phyloP scores from a whole-genome alignment of 2,888 invertebrate species.

The Mimumesa dahlbomi region DNA sequence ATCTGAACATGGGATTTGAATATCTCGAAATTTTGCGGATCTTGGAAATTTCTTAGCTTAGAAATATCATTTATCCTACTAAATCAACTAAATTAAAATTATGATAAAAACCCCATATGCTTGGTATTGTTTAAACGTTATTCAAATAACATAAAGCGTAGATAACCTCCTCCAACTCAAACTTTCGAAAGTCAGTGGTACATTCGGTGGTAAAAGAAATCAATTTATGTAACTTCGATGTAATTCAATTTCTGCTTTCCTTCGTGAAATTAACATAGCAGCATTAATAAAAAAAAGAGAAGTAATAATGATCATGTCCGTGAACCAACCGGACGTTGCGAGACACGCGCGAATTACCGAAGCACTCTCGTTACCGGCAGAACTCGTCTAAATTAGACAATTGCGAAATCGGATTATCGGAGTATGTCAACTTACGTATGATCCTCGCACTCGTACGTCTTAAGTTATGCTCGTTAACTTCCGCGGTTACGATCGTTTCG shows the following conservation, averaged over 20 bases:
- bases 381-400: conserved; percentile 32
- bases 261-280: conserved; percentile 7
- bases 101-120: too few species aligned
- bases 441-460: background rate
- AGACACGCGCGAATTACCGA: background rate
- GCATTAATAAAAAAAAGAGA: conserved; percentile 20
- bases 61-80: too few species aligned
- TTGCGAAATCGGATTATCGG: conserved; percentile 22
- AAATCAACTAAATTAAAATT: too few species aligned
- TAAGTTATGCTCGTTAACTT: background rate
- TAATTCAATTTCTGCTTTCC: background rate
- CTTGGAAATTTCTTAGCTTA: too few species aligned
- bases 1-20: too few species aligned
- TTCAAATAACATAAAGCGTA: too few species aligned
- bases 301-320: background rate
- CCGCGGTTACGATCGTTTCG: background rate
- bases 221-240: background rate
- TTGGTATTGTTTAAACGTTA: too few species aligned
- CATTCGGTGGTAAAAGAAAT: background rate
- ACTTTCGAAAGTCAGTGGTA: too few species aligned
- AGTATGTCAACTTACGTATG: background rate
- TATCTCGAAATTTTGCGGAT: too few species aligned
- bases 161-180: too few species aligned
- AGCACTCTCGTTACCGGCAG: background rate
- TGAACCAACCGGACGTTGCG: conserved; percentile 35